These are phyloP conservation scores for Arctopsyche grandis DNA, from an alignment of 1,140 invertebrate genomes.

Conservation along the genomic window DNA sequence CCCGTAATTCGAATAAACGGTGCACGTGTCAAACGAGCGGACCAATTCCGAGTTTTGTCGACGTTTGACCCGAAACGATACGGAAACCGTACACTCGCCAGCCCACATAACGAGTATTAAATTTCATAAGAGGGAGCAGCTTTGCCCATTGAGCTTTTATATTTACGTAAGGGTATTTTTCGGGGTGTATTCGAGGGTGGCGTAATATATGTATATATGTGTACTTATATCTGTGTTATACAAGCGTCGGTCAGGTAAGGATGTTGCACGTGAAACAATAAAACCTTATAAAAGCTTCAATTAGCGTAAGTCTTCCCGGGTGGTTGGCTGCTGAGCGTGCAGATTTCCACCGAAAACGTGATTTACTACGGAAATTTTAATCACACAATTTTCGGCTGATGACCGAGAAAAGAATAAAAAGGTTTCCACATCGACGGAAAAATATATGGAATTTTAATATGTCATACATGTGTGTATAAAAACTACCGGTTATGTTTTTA, in stretches of 20 bases:
- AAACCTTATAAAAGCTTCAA: conserved; percentile 35
- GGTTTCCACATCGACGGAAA: too few species aligned
- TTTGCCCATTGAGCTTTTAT: not conserved
- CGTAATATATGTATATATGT: too few species aligned
- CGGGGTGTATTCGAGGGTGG: not conserved
- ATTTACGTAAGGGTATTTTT: not conserved
- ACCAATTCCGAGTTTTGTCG: not conserved
- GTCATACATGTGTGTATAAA: too few species aligned
- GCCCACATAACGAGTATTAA: conserved; percentile 10
- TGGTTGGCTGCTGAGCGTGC: not conserved
- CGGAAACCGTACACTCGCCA: conserved; percentile 5
- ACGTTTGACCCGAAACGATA: not conserved
- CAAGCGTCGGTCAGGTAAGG: conserved; percentile 7
- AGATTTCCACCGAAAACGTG: not conserved
- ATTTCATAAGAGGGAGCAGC: not conserved
- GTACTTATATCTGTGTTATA: too few species aligned
- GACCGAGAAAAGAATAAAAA: too few species aligned
- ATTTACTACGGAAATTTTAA: not conserved
- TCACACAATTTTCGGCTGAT: not conserved
- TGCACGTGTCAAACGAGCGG: not conserved
- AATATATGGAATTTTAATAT: too few species aligned
- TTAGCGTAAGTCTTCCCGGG: conserved; percentile 22
- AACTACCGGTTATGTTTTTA: not conserved
- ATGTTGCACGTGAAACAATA: conserved; percentile 26
- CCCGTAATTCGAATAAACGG: too few species aligned